phyloP scores from a whole-genome alignment of 2,888 invertebrate genomes.

The Chironomus tentans region DNA sequence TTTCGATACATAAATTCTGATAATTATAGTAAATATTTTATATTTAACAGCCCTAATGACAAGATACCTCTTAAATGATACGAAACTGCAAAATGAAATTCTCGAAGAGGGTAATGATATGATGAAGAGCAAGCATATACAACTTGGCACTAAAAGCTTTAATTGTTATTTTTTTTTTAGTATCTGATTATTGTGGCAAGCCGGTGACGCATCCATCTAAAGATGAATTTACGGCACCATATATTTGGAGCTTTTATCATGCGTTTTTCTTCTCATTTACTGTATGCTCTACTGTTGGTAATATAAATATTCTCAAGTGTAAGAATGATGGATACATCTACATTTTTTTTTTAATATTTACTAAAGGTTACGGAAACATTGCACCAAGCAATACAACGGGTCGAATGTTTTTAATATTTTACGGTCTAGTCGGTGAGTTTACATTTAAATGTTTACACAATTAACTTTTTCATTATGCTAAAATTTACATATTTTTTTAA shows the following conservation, averaged over 20 bases:
- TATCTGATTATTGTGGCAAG: constrained; percentile 66
- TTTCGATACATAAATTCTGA: too few species aligned
- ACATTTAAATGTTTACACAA: constrained; percentile 58
- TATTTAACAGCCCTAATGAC: constrained; percentile 29
- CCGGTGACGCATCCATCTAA: constrained; percentile 57
- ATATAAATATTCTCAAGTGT: background rate
- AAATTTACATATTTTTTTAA: background rate
- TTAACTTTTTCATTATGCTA: constrained; percentile 46
- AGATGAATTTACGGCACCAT: constrained; percentile 50
- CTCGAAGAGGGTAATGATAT: constrained; percentile 31
- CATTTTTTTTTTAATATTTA: background rate
- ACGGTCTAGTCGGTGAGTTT: constrained; percentile 62
- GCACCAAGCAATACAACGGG: constrained; percentile 73
- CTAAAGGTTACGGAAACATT: constrained; percentile 77
- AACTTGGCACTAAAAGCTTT: too few species aligned
- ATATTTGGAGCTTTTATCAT: constrained; percentile 83
- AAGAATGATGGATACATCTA: too few species aligned
- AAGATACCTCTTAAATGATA: constrained; percentile 37
- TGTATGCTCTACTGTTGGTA: constrained; percentile 83
- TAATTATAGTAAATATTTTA: background rate
- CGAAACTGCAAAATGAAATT: constrained; percentile 35
- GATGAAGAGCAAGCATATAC: too few species aligned
- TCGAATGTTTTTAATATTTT: constrained; percentile 77
- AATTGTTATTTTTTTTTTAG: constrained; percentile 36
- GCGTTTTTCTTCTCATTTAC: constrained; percentile 86